Conservation (phyloP, 2,888 invertebrate genomes). For the Thymelicus lineola region DNA sequence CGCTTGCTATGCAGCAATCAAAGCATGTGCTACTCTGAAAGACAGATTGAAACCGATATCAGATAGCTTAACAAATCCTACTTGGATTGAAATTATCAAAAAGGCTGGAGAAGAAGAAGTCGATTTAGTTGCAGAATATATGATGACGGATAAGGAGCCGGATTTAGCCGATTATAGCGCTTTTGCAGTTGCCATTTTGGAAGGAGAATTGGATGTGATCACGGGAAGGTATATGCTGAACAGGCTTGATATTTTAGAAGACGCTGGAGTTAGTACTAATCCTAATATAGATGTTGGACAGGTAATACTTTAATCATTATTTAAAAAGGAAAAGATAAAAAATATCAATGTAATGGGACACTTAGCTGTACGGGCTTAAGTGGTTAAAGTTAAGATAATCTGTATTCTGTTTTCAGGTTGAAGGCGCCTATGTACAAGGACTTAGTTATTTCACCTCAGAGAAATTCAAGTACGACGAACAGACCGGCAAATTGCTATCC, state of each 20-base stretch:
- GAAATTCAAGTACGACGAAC: slow-evolving; percentile 85
- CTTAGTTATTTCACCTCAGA: slow-evolving; percentile 89
- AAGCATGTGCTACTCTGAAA: slow-evolving; percentile 85
- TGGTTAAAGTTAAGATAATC: too few species aligned
- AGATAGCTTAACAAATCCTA: slow-evolving; percentile 71
- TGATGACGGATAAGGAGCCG: slow-evolving; percentile 83
- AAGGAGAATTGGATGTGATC: slow-evolving; percentile 88
- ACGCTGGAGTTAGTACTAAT: slow-evolving; percentile 88
- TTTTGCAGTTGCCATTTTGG: slow-evolving; percentile 86
- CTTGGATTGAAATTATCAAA: slow-evolving; percentile 85
- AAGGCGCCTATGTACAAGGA: slow-evolving; percentile 90
- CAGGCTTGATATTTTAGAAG: slow-evolving; percentile 88
- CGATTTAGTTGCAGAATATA: slow-evolving; percentile 86
- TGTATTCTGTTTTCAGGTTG: slow-evolving; percentile 66
- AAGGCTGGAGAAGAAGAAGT: slow-evolving; percentile 82
- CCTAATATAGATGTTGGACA: slow-evolving; percentile 89
- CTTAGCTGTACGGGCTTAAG: too few species aligned
- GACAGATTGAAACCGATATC: slow-evolving; percentile 84
- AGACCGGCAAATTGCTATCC: slow-evolving; percentile 87
- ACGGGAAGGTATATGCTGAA: slow-evolving; percentile 87
- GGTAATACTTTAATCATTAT: slow-evolving; percentile 51
- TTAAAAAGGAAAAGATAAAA: too few species aligned
- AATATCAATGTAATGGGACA: too few species aligned
- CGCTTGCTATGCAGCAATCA: slow-evolving; percentile 82
- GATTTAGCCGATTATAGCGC: slow-evolving; percentile 82